These are phyloP conservation scores for Falcunculus frontatus DNA, from an alignment of 2,113 vertebrate genomes.

Conservation along the genomic window DNA sequence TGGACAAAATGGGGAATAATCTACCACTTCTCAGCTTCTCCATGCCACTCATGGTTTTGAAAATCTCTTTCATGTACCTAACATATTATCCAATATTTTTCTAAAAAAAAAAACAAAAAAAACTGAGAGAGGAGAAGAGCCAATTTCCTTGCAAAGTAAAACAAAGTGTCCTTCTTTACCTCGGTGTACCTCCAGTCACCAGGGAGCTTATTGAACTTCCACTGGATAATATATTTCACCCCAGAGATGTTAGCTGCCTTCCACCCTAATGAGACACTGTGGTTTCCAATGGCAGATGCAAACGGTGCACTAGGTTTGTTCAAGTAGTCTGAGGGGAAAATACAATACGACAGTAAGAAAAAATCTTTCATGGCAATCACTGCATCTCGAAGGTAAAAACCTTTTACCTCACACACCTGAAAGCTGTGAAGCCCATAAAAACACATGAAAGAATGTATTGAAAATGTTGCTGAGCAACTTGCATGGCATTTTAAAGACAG, in stretches of 20 bases:
- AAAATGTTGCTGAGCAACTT: neutral
- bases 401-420: neutral
- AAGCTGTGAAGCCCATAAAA: neutral
- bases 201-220: slow-evolving; percentile 67
- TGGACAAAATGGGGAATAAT: neutral
- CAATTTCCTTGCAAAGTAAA: neutral
- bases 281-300: slow-evolving; percentile 66
- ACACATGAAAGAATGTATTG: neutral
- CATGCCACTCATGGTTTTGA: neutral
- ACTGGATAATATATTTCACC: slow-evolving; percentile 74
- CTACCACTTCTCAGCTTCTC: neutral
- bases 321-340: slow-evolving; percentile 44
- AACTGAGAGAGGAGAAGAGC: neutral
- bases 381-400: neutral
- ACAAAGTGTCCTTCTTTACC: slow-evolving; percentile 36
- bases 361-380: neutral
- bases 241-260: slow-evolving; percentile 67
- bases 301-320: slow-evolving; percentile 62
- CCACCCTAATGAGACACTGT: slow-evolving; percentile 70
- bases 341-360: neutral
- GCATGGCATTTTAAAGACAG: neutral
- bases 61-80: neutral
- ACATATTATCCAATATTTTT: neutral
- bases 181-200: slow-evolving; percentile 74
- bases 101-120: neutral